Percentiles rank a stretch among this genome's conserved stretches.
phyloP scores from a whole-genome alignment of 2,113 vertebrate species.

The Psophia crepitans region DNA sequence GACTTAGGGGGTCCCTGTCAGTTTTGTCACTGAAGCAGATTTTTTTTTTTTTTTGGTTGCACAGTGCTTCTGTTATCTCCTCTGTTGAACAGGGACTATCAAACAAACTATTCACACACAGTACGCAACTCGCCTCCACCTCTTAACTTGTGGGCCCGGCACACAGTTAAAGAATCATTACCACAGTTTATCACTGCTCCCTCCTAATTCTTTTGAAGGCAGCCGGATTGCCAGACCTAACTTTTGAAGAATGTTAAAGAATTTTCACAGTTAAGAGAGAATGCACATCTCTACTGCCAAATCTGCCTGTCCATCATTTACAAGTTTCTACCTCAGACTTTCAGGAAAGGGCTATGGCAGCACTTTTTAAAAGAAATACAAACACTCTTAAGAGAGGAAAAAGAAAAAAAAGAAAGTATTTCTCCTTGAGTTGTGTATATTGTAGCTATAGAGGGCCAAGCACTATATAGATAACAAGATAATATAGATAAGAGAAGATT shows the following conservation, averaged over 20 bases:
- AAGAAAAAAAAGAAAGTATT: not conserved
- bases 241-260: not conserved
- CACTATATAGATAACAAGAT: not conserved
- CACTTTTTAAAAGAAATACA: not conserved
- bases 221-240: not conserved
- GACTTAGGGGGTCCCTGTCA: fast-evolving
- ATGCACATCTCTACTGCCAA: not conserved
- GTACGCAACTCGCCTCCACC: not conserved
- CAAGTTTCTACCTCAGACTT: not conserved
- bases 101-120: not conserved
- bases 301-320: not conserved
- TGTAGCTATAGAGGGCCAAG: not conserved
- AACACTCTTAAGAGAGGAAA: not conserved
- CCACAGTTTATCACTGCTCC: not conserved
- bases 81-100: not conserved
- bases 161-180: not conserved
- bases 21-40: not conserved
- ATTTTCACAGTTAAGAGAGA: not conserved
- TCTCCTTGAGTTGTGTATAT: not conserved
- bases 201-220: not conserved
- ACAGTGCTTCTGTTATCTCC: too few species aligned
- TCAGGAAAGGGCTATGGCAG: not conserved
- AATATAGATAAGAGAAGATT: not conserved
- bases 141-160: not conserved
- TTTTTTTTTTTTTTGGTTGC: too few species aligned